phyloP scores from a whole-genome alignment of 2,113 vertebrate genomes.

The Corythaixoides concolor region DNA sequence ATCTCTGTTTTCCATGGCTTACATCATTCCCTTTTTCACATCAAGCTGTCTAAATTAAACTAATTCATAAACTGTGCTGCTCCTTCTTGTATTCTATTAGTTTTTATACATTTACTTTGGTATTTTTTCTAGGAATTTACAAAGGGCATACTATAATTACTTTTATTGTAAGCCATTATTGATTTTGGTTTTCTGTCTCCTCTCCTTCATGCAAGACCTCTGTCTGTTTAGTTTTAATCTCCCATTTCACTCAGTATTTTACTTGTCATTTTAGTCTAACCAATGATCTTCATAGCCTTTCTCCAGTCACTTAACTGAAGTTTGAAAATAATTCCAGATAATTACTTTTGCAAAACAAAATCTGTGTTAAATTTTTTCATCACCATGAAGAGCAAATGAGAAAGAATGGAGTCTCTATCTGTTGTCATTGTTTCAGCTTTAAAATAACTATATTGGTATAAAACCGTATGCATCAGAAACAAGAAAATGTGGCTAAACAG shows the following conservation, averaged over 20 bases:
- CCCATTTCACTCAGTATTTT: background rate
- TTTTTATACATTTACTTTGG: background rate
- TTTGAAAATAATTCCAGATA: background rate
- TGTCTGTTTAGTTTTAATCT: background rate
- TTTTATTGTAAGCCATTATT: background rate
- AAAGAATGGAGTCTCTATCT: background rate
- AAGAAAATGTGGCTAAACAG: background rate
- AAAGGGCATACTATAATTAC: background rate
- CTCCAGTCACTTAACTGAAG: background rate
- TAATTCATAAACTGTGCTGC: background rate
- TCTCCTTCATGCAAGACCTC: background rate
- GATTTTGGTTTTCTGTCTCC: background rate
- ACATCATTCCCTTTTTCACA: background rate
- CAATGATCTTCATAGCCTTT: background rate
- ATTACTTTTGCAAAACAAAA: background rate
- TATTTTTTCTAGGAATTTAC: background rate
- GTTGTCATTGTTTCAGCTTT: background rate
- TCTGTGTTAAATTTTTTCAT: background rate
- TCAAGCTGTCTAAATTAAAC: background rate
- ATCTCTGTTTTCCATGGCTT: background rate
- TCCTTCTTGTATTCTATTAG: background rate
- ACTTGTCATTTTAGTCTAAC: background rate
- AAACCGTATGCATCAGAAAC: background rate
- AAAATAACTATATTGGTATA: no score
- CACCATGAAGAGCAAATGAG: background rate